Base-by-base conservation (phyloP, 2,888 invertebrate species). In the Gerosis bhagava region DNA sequence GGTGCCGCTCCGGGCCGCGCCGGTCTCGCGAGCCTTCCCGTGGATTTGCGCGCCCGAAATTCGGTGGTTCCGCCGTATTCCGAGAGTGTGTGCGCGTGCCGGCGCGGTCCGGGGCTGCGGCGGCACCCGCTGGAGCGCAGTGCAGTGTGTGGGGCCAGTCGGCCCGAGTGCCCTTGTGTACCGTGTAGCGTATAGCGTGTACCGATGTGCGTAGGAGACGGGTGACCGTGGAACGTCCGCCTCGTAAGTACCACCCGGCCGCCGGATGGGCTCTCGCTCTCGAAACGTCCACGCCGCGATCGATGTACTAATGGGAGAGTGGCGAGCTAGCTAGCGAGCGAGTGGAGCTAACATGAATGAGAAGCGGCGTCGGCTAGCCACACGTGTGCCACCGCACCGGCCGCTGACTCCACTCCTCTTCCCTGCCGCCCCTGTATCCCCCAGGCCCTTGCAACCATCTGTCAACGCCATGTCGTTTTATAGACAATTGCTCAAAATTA, bases 1-100 rank as follows among this genome's bases (percentile, higher is more conserved):
- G n/a, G 83, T 81, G 84, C 84, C 89, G 88, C 90, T 89, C 90
- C 88, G 90, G 87, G 87, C 90, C 90, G 91, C 90, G 90, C 90
- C 90, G 90, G 87, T 89, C 89, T 90, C 86, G 83, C 70, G 77
- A 86, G 79, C 86, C 84, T 83, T 83, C 84, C 86, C 77, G 83
- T 86, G 90, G 90, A 90, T 89, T 88, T 89, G 89, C 87, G 83
- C 84, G 80, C 83, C 86, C 83, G 73, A 81, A 83, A 83, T 81
- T 83, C 75, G 83, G 79, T 83, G 80, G 71, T 83, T 81, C 72
- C 75, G 67, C 77, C 77, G 75, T 77, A 76, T 83, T 77, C 77
- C 71, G 75, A 75, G 87, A 83, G 72, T 76, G 67, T 78, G 86
- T 83, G 86, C 74, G 78, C 73, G 75, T 73, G 63, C 71, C 72